A percentile compares a stretch with the other conserved stretches of the same genome.
phyloP scores from a whole-genome alignment of 1,140 invertebrate species.

The Drosophila lini region DNA sequence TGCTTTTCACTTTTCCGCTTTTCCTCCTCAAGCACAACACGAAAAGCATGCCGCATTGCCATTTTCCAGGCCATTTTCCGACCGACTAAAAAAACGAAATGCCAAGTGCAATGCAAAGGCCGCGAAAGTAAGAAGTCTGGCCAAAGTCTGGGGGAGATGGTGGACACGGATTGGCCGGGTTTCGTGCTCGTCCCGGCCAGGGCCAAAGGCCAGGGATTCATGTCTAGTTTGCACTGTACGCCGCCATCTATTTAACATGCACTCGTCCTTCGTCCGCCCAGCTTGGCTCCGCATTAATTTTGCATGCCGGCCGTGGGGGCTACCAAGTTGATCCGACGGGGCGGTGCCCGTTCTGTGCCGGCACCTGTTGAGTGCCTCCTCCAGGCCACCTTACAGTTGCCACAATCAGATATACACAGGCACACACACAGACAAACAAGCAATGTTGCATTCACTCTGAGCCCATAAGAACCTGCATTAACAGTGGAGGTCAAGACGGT shows the following conservation, averaged over 20 bases:
- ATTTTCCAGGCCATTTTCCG: constrained; percentile 27
- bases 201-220: constrained; percentile 21
- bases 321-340: constrained; percentile 16
- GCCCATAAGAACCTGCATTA: constrained; percentile 5
- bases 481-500: constrained; percentile 1
- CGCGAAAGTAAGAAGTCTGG: background rate
- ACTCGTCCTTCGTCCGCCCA: constrained; percentile 42
- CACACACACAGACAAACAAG: constrained; percentile 7
- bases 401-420: constrained; percentile 20
- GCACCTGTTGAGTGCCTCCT: constrained; percentile 29
- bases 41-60: constrained; percentile 43
- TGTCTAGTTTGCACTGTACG: constrained; percentile 54
- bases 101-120: constrained; percentile 28
- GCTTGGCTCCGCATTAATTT: constrained; percentile 63
- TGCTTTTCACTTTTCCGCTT: constrained; percentile 12
- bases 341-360: constrained; percentile 16
- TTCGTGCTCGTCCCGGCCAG: constrained; percentile 11
- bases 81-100: constrained; percentile 41
- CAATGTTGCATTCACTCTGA: constrained; percentile 12
- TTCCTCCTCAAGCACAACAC: constrained; percentile 4
- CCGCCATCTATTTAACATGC: constrained; percentile 69
- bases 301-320: constrained; percentile 28
- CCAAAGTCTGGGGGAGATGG: constrained; percentile 15
- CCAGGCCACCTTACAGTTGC: constrained; percentile 3
- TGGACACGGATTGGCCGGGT: background rate